Percentiles rank a stretch among this genome's conserved stretches.
Conservation (phyloP, 2,113 vertebrate species). For the Rousettus leschenaultii region DNA sequence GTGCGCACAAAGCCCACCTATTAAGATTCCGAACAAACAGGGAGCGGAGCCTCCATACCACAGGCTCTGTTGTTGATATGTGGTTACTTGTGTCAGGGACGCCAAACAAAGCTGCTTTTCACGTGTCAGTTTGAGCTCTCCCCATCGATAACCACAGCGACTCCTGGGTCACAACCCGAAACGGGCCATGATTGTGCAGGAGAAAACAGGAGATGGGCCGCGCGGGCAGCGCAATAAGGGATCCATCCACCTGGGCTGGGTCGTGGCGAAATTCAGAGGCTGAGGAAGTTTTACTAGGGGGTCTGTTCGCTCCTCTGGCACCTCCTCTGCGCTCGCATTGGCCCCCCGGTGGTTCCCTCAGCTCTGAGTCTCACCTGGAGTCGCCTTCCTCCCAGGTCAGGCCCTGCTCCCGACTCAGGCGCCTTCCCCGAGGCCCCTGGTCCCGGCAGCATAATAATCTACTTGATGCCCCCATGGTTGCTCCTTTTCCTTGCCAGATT, state of each 20-base stretch:
- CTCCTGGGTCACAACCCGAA: constrained; percentile 66
- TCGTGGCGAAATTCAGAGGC: background rate
- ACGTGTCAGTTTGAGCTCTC: constrained; percentile 68
- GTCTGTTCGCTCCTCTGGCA: background rate
- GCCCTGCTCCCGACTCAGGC: background rate
- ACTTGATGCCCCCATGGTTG: background rate
- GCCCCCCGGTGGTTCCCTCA: background rate
- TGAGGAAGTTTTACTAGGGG: background rate
- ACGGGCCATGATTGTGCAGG: constrained; percentile 19
- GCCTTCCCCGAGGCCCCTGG: background rate
- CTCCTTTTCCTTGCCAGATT: background rate
- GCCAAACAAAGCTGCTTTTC: constrained; percentile 78
- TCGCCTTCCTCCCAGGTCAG: background rate
- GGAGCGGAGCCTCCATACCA: constrained; percentile 60
- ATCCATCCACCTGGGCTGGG: background rate
- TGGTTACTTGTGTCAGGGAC: constrained; percentile 83
- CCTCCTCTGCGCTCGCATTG: accelerated
- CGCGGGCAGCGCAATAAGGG: background rate
- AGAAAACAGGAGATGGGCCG: background rate
- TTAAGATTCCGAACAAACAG: constrained; percentile 79
- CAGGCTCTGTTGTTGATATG: constrained; percentile 65
- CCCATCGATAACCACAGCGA: constrained; percentile 37
- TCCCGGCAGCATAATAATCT: background rate
- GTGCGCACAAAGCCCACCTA: constrained; percentile 71
- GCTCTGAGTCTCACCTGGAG: background rate